Base-by-base conservation (phyloP, 2,113 vertebrate genomes). In the Nannobrachium achirus region DNA sequence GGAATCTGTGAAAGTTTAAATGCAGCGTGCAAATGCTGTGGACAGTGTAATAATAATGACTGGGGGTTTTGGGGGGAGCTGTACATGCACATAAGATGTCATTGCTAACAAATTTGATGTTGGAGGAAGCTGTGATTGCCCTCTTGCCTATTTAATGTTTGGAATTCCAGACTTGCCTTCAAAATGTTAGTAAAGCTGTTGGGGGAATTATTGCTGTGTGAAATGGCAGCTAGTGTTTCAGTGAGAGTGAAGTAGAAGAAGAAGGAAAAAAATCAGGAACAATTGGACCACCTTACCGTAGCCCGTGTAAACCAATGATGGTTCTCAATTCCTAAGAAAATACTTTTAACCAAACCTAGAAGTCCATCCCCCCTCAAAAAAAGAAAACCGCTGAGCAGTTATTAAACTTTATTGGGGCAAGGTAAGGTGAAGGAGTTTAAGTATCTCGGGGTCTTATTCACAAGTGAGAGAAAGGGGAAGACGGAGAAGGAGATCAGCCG, bases 1-100 rank as follows among this genome's bases (percentile, higher is more conserved):
- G 92, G 96, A 97, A 82, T 95, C 94, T 0, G 93, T 96, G 76
- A 95, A 94, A 71, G 95, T 95, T 81, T 97, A 89, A 95, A 13
- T 33, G 25, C 25, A 59, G 56, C 10, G 7, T 19, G 66, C 63
- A 56, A 57, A 66, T 39, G 41, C 9, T 67, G 51, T 39, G 68
- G 71, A 84, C 68, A 6, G 61, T 79, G 66, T 71, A 75, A 90
- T 82, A 76, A 77, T n/a, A 74, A 19, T 53, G 40, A 16, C 10
- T 10, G 55, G 55, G 61, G 63, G n/a, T 64, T 70, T 67, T 7
- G 63, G 66, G 69, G 50, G 49, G 76, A 33, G 71, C 67, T 79
- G 65, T 80, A 88, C 79, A 80, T 85, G 82, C 85, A 89, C 71
- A 81, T 72, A 84, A 71, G 80, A 89, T 89, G 77, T 78, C 70